Percentiles rank a stretch among this genome's conserved stretches.
These are phyloP conservation scores for zebrafish (Danio rerio) DNA, from an alignment of 2,113 vertebrate species.

Conservation along the genomic window DNA sequence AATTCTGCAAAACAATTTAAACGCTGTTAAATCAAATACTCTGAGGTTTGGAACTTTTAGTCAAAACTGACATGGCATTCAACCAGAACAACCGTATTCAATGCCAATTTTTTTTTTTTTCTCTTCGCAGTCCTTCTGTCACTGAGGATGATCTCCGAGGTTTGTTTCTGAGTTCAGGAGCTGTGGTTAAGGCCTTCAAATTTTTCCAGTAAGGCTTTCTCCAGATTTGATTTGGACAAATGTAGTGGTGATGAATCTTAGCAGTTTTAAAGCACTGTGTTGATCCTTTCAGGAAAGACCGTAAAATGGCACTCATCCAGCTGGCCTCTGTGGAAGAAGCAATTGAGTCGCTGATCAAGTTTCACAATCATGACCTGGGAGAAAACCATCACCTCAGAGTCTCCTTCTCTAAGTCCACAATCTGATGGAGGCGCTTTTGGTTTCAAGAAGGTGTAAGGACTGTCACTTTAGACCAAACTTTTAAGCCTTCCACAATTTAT, in stretches of 20 bases:
- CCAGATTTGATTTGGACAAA: neutral
- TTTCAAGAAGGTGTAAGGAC: conserved; percentile 58
- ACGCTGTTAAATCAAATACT: too few relatives aligned
- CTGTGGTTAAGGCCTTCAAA: conserved; percentile 95
- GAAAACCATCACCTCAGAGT: conserved; percentile 95
- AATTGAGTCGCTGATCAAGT: conserved; percentile 91
- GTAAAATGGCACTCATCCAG: conserved; percentile 98
- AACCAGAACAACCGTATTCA: too few relatives aligned
- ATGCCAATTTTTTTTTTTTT: neutral
- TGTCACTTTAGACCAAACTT: conserved; percentile 72
- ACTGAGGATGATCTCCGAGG: conserved; percentile 91
- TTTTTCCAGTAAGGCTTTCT: conserved; percentile 92
- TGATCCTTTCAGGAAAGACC: conserved; percentile 86
- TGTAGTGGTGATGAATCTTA: too few relatives aligned
- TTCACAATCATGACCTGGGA: conserved; percentile 96
- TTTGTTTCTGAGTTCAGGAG: conserved; percentile 88
- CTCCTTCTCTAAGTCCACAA: conserved; percentile 98
- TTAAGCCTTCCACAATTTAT: conserved; percentile 62
- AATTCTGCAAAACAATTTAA: too few relatives aligned
- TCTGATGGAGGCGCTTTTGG: conserved; percentile 74
- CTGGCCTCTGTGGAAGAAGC: conserved; percentile 96
- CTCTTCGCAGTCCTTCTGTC: conserved; percentile 81
- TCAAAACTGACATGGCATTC: too few relatives aligned
- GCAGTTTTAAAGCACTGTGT: neutral
- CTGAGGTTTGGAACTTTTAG: too few relatives aligned